phyloP scores from a whole-genome alignment of 2,888 invertebrate genomes.

The Bimastos eiseni region DNA sequence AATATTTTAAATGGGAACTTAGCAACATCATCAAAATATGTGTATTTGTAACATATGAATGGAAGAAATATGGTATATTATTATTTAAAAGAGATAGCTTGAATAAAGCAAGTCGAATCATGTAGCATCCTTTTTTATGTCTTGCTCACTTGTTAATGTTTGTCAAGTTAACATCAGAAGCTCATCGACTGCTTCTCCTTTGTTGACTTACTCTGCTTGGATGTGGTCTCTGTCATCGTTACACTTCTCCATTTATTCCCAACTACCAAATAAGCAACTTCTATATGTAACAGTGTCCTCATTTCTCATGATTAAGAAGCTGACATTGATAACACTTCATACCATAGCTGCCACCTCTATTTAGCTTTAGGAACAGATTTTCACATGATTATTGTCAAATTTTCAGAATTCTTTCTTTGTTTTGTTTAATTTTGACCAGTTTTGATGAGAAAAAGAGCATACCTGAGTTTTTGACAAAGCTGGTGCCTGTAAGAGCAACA shows the following conservation, averaged over 20 bases:
- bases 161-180: too few relatives aligned
- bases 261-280: background rate
- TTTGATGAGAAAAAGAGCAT: constrained; percentile 7
- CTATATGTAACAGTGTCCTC: too few relatives aligned
- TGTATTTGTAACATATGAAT: background rate
- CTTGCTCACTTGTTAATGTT: too few relatives aligned
- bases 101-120: background rate
- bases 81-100: background rate
- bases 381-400: background rate
- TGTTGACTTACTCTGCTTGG: too few relatives aligned
- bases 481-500: constrained; percentile 32
- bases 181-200: too few relatives aligned
- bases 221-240: too few relatives aligned
- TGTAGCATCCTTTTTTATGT: background rate
- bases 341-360: background rate
- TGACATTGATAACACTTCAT: background rate
- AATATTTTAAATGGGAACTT: background rate
- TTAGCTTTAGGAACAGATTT: background rate
- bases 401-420: background rate
- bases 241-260: background rate
- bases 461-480: constrained; percentile 39
- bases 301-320: background rate
- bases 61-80: background rate
- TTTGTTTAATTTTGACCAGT: background rate
- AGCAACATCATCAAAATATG: too few relatives aligned